phyloP scores from a whole-genome alignment of 2,888 invertebrate genomes.

The Oscheius sp. region DNA sequence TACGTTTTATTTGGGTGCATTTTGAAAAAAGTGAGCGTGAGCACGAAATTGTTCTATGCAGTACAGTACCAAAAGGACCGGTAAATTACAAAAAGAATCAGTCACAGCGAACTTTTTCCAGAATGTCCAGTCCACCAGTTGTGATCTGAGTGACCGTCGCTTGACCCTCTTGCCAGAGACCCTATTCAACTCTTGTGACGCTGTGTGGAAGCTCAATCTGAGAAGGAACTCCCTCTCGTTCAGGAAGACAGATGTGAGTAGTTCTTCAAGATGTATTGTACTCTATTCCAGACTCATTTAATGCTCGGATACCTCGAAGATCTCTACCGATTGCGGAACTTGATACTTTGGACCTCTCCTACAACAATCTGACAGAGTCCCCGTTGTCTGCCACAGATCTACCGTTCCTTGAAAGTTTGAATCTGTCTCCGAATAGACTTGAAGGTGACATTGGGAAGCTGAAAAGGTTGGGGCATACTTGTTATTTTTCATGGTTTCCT shows the following conservation, averaged over 20 bases:
- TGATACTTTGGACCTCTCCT: conserved; percentile 75
- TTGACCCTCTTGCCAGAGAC: conserved; percentile 76
- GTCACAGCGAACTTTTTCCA: neutral
- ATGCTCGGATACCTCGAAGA: conserved; percentile 76
- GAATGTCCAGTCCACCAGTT: conserved; percentile 33
- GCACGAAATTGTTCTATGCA: neutral
- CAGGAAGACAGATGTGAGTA: conserved; percentile 1
- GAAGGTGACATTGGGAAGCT: conserved; percentile 70
- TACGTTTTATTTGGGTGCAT: conserved; percentile 30
- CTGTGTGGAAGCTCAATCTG: conserved; percentile 74
- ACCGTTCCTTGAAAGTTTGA: conserved; percentile 51
- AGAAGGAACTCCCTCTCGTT: conserved; percentile 74
- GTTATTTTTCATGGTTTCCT: too few relatives aligned
- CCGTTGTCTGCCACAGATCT: conserved; percentile 74
- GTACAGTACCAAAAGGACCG: too few relatives aligned
- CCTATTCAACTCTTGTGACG: conserved; percentile 70
- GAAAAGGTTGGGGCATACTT: conserved; percentile 35
- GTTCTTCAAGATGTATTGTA: neutral
- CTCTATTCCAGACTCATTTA: conserved; percentile 1
- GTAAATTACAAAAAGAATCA: too few relatives aligned
- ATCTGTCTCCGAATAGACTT: conserved; percentile 62
- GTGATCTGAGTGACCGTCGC: conserved; percentile 75
- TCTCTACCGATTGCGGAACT: conserved; percentile 73
- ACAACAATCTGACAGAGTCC: conserved; percentile 74
- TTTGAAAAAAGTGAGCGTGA: neutral